Base-by-base conservation (phyloP, 1,140 invertebrate species). In the Polypedilum vanderplanki region DNA sequence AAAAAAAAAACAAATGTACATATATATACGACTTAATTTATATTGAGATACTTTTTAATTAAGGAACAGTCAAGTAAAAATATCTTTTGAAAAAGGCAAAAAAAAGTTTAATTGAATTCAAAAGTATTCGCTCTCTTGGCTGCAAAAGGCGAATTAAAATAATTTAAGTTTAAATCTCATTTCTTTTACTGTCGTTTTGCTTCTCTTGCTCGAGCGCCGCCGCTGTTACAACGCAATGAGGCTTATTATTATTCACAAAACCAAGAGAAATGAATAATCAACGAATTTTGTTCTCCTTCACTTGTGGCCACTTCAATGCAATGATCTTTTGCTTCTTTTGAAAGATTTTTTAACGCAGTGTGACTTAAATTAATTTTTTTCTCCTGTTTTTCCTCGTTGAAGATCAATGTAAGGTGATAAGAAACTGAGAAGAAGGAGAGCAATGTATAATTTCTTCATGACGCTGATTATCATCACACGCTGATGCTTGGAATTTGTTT, bases 1-100 rank as follows among this genome's bases (percentile, higher is more conserved):
- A n/a, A n/a, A n/a, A n/a, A n/a, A n/a, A n/a, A n/a, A n/a, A n/a
- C n/a, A n/a, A n/a, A n/a, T n/a, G n/a, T n/a, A 33, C 24, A n/a
- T n/a, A 57, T 57, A 57, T 57, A 70, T 70, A 70, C 65, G 65
- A 70, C 65, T 70, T 70, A 70, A 70, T 70, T 70, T 70, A 70
- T 70, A 70, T 70, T 70, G 65, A 70, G 20, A 70, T 70, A 57
- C 65, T 70, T 70, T 70, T 70, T 70, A 70, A 70, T 70, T 70
- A 70, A 22, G 17, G 65, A 70, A 70, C 17, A 70, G 65, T 20
- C 17, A 57, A 57, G 46, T 57, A 57, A 57, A 57, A 57, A 57
- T 57, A 57, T 57, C 46, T 57, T 33, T 33, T 57, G 46, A 70
- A 20, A 57, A 57, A 57, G 46, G 46, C 46, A 57, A 57, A 57